Evolutionary conservation across 2,888 invertebrate genomes (phyloP).

Genomic region (Papilio elwesi): DNA sequence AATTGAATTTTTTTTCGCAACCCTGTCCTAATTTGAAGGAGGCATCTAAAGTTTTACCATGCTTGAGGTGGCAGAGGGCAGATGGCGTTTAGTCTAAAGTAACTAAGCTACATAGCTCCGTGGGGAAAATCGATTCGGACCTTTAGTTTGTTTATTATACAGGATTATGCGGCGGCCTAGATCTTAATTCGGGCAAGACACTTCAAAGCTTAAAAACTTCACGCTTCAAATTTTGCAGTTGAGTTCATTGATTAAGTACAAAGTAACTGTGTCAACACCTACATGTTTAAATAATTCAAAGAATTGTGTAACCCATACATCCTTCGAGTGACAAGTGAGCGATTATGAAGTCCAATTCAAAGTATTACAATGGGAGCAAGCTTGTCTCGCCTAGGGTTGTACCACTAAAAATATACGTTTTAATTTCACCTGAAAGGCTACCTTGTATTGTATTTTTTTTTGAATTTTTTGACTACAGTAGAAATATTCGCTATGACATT

Average conservation of each 20-base stretch:
- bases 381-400: slow-evolving; percentile 17
- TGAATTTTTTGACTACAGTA: no score
- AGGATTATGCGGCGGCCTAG: no score
- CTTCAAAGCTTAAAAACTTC: background rate
- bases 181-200: background rate
- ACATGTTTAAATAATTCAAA: slow-evolving; percentile 22
- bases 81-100: background rate
- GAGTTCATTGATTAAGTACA: slow-evolving; percentile 2
- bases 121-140: no score
- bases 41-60: no score
- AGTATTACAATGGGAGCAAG: slow-evolving; percentile 32
- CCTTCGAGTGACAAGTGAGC: slow-evolving; percentile 24
- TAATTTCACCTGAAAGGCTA: background rate
- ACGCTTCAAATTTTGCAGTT: background rate
- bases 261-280: slow-evolving; percentile 11
- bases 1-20: no score
- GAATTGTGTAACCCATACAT: slow-evolving; percentile 26
- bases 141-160: no score
- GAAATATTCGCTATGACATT: background rate
- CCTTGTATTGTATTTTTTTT: no score
- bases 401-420: background rate
- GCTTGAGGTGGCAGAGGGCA: background rate
- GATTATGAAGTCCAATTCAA: slow-evolving; percentile 25
- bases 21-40: no score
- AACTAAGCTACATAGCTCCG: no score